phyloP scores from a whole-genome alignment of 2,888 invertebrate genomes.

The Panopea generosa region DNA sequence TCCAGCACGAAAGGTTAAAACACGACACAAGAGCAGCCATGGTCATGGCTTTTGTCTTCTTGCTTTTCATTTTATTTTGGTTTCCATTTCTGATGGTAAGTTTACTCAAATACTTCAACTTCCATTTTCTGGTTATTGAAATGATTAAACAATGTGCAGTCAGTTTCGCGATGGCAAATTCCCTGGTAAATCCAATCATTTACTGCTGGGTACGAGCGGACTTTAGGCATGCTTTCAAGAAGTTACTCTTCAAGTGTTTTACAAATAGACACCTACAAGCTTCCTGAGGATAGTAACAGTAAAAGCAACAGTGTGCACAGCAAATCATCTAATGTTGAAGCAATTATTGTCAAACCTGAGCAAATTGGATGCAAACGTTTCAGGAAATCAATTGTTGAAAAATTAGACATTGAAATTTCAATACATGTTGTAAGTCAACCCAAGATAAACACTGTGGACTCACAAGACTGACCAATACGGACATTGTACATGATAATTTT shows the following conservation, averaged over 20 bases:
- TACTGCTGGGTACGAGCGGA: conserved; percentile 56
- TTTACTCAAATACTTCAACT: conserved; percentile 53
- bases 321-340: too few species aligned
- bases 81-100: conserved; percentile 60
- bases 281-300: too few species aligned
- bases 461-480: too few species aligned
- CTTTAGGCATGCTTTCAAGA: conserved; percentile 54
- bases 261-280: too few species aligned
- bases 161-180: conserved; percentile 49
- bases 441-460: too few species aligned
- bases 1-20: neutral
- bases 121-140: conserved; percentile 42
- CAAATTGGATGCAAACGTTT: too few species aligned
- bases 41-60: conserved; percentile 57
- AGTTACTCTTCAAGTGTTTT: conserved; percentile 1
- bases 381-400: too few species aligned
- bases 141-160: conserved; percentile 58
- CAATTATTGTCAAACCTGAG: too few species aligned
- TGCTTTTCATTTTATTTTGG: conserved; percentile 69
- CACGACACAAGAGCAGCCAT: conserved; percentile 52
- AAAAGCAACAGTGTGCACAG: too few species aligned
- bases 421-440: too few species aligned
- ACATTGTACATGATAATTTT: too few species aligned
- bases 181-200: conserved; percentile 27
- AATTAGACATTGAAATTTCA: too few species aligned